Conservation (phyloP, 2,888 invertebrate genomes). For the Chrysolina haemoptera region DNA sequence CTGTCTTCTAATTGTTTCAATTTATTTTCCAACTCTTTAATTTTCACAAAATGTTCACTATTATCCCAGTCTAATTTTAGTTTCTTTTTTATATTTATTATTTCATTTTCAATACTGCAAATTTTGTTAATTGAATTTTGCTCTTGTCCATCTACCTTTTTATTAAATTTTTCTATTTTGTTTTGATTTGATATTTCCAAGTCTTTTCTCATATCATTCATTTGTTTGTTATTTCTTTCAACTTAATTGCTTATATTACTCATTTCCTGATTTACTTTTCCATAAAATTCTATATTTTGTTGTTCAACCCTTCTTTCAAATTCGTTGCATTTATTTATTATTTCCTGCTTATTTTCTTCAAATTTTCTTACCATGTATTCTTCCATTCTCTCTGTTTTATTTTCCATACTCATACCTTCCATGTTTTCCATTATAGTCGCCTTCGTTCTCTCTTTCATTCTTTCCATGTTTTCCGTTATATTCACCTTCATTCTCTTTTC, state of each 20-base stretch:
- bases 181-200: neutral
- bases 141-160: neutral
- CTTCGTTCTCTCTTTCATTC: neutral
- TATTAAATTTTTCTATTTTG: neutral
- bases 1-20: too few relatives aligned
- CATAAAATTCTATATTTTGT: neutral
- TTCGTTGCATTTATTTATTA: neutral
- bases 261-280: neutral
- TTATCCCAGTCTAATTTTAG: too few relatives aligned
- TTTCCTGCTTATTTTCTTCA: neutral
- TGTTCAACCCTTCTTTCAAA: neutral
- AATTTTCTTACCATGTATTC: too few relatives aligned
- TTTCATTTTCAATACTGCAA: neutral
- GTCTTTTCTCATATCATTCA: neutral
- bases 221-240: neutral
- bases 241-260: neutral
- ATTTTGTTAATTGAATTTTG: neutral
- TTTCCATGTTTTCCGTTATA: too few relatives aligned
- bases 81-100: too few relatives aligned
- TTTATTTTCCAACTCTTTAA: too few relatives aligned
- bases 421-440: too few relatives aligned
- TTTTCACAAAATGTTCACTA: too few relatives aligned
- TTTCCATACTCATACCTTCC: too few relatives aligned
- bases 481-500: neutral
- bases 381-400: too few relatives aligned